These are phyloP conservation scores for Magallana angulata DNA, from an alignment of 1,140 invertebrate species.

Conservation along the genomic window DNA sequence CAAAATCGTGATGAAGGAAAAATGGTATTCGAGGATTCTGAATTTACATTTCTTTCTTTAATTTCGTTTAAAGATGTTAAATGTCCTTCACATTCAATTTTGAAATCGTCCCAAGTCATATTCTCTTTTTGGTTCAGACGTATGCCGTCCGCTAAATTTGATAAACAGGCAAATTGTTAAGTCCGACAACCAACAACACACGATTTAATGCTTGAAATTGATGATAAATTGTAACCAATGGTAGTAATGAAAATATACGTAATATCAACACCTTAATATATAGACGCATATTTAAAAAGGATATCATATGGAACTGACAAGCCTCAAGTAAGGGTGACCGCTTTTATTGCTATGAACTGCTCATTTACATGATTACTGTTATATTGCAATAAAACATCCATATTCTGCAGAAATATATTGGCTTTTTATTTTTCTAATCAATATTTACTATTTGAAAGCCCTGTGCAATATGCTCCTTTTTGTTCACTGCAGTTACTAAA, in stretches of 20 bases:
- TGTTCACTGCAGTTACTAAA: neutral
- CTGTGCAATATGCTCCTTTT: neutral
- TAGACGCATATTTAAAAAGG: too few relatives aligned
- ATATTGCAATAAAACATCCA: neutral
- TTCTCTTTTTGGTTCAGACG: neutral
- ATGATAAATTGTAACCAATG: too few relatives aligned
- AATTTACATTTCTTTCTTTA: neutral
- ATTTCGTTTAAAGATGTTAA: neutral
- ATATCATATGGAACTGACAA: too few relatives aligned
- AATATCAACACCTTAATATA: too few relatives aligned
- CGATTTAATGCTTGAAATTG: too few relatives aligned
- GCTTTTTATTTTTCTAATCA: neutral
- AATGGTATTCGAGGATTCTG: neutral
- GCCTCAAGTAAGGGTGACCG: too few relatives aligned
- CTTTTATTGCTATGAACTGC: too few relatives aligned
- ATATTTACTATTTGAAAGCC: neutral
- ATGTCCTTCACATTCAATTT: neutral
- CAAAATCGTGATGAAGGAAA: neutral
- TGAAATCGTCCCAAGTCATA: neutral
- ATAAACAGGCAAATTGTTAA: too few relatives aligned
- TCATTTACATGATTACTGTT: too few relatives aligned
- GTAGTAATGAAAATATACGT: too few relatives aligned
- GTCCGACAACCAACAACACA: too few relatives aligned
- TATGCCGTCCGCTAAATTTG: neutral
- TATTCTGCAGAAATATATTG: neutral